Base-by-base conservation (phyloP, 2,113 vertebrate species). In the Oncorhynchus tshawytscha region DNA sequence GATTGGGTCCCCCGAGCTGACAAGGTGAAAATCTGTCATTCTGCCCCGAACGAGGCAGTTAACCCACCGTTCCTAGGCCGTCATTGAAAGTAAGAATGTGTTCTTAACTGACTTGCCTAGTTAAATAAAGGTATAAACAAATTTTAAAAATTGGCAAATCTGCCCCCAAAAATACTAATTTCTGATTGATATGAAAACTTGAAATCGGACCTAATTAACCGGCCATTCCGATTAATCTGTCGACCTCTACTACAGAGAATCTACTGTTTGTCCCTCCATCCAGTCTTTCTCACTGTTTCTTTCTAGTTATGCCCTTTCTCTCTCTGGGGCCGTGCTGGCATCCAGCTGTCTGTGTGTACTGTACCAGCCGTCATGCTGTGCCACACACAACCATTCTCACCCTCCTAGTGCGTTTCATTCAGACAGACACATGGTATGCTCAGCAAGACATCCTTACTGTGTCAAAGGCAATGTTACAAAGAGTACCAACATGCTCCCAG, bases 331-430 rank as follows among this genome's bases (percentile, higher is more conserved):
- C 29, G n/a, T 81, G 75, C 85, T 88, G 78, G 57, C 87, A 87
- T 85, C 84, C 78, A 82, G 83, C 89, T 90, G 90, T 91, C 87
- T 87, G 75, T 78, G 76, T 89, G 87, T 86, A 85, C 85, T 91
- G 84, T 78, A 87, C 87, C 86, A 88, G 89, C 83, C 86, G 75
- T 90, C 88, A 90, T 4, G 27, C 82, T 73, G 78, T 39, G 64
- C 77, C 24, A 74, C 74, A 77, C 57, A 64, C 67, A 69, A 2
- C 15, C 59, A 74, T 2, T 48, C 34, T 54, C 60, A 27, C 45
- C 18, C 13, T 67, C 39, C 16, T 48, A 18, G 65, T 69, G 60
- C 84, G 68, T 72, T 78, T 78, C 74, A 87, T 78, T 78, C 74
- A 86, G 77, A 81, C 74, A 86, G 77, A 81, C 71, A 67, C 66